Evolutionary conservation across 1,140 invertebrate genomes (phyloP), one percentile per base, ranked within the genome.

Genomic region (Physella acuta): DNA sequence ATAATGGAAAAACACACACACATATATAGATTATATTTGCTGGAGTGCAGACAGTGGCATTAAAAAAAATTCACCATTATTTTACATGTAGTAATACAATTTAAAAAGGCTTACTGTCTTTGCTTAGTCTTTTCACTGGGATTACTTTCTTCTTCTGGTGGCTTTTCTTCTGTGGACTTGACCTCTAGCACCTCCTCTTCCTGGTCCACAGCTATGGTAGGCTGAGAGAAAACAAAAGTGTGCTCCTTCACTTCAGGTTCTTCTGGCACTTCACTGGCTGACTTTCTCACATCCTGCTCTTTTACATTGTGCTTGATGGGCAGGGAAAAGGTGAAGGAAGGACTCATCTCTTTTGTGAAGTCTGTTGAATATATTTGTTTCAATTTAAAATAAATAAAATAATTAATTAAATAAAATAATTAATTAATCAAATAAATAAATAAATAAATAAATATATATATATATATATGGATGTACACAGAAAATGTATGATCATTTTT

Each of bases 201-300:
- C 17, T 24, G 3, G 4, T 39, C 59, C 3, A 20, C 36, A 1
- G 59, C 59, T 26, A 61, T 34, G 26, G 59, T 61, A 24, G 59
- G 59, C 2, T 61, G 59, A 37, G 59, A 61, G 37, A 61, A 61
- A 4, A 61, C 59, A 61, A 61, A 61, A 20, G 33, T 11, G 3
- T 56, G 55, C 31, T 56, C 3, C 31, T 11, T 30, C 20, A 36
- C 31, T 11, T 39, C 1, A 33, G 16, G 31, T 14, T 39, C 59
- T 37, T 37, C 36, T 36, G 33, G 5, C 26, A 1, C 36, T 34
- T 16, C 31, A 20, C 14, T 16, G 2, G 56, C 20, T 30, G 20
- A 17, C 24, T 61, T 39, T 16, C 24, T 36, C 24, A 16, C 5
- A 24, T 61, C 59, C 1, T 24, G 11, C 33, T 3, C 5, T 1